Conservation (phyloP, 2,113 vertebrate species). For the Stigmatopora argus region DNA sequence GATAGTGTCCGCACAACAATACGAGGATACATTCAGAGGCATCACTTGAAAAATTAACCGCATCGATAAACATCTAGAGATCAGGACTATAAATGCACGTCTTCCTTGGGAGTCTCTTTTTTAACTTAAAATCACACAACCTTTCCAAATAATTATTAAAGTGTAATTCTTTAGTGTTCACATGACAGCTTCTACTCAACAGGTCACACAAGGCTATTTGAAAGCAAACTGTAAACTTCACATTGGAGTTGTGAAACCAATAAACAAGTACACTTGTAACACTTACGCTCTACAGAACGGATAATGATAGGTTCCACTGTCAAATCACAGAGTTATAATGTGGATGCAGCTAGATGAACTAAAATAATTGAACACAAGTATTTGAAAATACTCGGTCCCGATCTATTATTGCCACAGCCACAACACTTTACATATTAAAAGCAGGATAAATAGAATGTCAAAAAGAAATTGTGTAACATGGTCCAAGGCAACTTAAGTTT, state of each 20-base stretch:
- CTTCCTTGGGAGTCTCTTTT: slow-evolving; percentile 8
- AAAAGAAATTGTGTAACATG: slow-evolving; percentile 16
- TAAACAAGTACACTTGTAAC: slow-evolving; percentile 31
- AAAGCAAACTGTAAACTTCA: slow-evolving; percentile 15
- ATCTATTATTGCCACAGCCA: slow-evolving; percentile 33
- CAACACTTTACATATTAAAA: slow-evolving; percentile 25
- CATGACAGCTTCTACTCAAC: neutral
- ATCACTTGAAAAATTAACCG: slow-evolving; percentile 29
- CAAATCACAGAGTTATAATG: neutral
- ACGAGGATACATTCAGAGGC: slow-evolving; percentile 26
- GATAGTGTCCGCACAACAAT: slow-evolving; percentile 1
- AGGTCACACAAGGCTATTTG: slow-evolving; percentile 14
- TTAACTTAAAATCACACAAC: no score
- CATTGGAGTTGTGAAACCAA: slow-evolving; percentile 9
- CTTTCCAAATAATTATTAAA: slow-evolving; percentile 22
- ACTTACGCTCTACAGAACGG: slow-evolving; percentile 16
- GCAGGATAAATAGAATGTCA: neutral
- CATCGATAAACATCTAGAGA: neutral
- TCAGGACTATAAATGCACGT: slow-evolving; percentile 31
- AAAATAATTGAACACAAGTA: neutral
- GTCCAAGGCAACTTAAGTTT: slow-evolving; percentile 33
- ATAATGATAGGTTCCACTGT: slow-evolving; percentile 12
- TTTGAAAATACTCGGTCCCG: neutral
- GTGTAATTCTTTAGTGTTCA: slow-evolving; percentile 30
- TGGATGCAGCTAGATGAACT: neutral